Evolutionary conservation across 2,888 invertebrate species (phyloP).

Genomic region (Ornithoptera alexandrae): DNA sequence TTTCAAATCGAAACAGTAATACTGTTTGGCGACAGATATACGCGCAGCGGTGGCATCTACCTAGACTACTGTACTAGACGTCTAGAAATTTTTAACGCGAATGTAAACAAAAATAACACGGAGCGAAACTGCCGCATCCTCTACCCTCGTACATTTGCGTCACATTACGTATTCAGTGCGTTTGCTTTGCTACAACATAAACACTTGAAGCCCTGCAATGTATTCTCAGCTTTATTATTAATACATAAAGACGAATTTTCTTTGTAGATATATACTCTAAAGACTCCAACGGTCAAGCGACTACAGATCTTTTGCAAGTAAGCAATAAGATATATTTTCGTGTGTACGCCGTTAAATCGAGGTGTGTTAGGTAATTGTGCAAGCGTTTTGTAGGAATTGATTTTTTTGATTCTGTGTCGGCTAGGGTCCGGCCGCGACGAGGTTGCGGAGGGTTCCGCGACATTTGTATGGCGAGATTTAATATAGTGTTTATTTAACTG

Average conservation of each 20-base stretch:
- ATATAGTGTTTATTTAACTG: too few relatives aligned
- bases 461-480: too few relatives aligned
- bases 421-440: too few relatives aligned
- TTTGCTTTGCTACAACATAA: conserved; percentile 36
- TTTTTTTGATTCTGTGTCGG: conserved; percentile 12
- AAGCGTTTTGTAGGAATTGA: conserved; percentile 31
- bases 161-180: conserved; percentile 50
- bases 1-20: too few relatives aligned
- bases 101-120: background rate
- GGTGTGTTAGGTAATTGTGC: conserved; percentile 33
- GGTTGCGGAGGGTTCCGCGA: background rate
- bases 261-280: background rate
- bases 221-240: conserved; percentile 21
- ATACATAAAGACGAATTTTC: conserved; percentile 4
- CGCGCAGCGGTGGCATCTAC: too few relatives aligned
- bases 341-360: conserved; percentile 3
- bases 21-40: too few relatives aligned
- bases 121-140: conserved; percentile 28
- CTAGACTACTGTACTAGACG: too few relatives aligned
- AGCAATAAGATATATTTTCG: conserved; percentile 9
- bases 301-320: background rate
- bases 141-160: conserved; percentile 36
- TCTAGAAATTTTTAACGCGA: too few relatives aligned
- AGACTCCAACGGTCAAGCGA: background rate
- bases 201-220: conserved; percentile 26